Evolutionary conservation across 2,113 vertebrate genomes (phyloP).

Genomic region (Austrofundulus limnaeus): DNA sequence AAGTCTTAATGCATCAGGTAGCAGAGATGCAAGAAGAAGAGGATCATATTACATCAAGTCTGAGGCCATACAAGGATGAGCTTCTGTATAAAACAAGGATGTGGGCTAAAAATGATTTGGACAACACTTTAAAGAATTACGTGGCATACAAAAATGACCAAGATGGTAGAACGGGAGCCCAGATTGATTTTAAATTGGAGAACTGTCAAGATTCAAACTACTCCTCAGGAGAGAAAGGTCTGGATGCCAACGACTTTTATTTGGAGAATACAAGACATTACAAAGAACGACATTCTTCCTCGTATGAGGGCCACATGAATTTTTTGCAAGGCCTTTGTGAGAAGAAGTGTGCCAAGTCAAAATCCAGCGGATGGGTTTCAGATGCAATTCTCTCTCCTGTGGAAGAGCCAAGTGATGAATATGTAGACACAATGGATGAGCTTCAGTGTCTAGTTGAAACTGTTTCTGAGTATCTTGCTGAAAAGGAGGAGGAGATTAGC

Average conservation of each 20-base stretch:
- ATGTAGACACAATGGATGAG: conserved; percentile 89
- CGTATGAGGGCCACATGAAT: conserved; percentile 54
- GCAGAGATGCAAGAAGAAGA: conserved; percentile 75
- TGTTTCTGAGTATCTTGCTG: conserved; percentile 95
- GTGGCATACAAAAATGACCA: conserved; percentile 70
- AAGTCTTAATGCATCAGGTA: conserved; percentile 70
- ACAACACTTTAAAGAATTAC: conserved; percentile 71
- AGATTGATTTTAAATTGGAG: conserved; percentile 81
- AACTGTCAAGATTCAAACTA: conserved; percentile 78
- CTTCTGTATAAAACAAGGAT: conserved; percentile 87
- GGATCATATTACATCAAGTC: conserved; percentile 67
- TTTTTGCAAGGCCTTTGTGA: conserved; percentile 62
- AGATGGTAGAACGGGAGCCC: conserved; percentile 40
- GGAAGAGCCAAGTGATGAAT: conserved; percentile 84
- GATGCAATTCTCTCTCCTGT: conserved; percentile 81
- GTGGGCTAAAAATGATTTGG: conserved; percentile 73
- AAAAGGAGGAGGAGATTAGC: conserved; percentile 96
- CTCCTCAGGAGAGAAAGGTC: conserved; percentile 76
- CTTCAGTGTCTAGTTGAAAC: conserved; percentile 95
- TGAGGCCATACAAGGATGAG: conserved; percentile 85
- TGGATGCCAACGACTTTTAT: conserved; percentile 71
- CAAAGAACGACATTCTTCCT: conserved; percentile 44
- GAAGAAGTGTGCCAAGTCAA: conserved; percentile 62
- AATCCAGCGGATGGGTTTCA: conserved; percentile 64
- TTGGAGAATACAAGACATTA: conserved; percentile 43